phyloP scores from a whole-genome alignment of 2,797 vertebrate species.

The Thunnus albacares region DNA sequence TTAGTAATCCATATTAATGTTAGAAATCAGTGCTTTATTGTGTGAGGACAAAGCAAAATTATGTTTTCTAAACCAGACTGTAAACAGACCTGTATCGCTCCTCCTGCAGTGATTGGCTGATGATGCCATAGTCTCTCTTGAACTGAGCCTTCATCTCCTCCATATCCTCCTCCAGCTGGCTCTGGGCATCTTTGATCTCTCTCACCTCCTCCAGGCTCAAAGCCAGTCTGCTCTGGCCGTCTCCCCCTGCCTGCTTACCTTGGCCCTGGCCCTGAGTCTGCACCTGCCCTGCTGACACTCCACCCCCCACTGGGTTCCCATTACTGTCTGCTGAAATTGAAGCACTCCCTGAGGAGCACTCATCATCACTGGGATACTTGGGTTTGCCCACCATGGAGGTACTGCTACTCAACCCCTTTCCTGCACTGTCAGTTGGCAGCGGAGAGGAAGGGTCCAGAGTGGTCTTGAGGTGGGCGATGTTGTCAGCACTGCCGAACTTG shows the following conservation, averaged over 20 bases:
- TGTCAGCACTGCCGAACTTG: conserved; percentile 98
- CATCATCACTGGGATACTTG: conserved; percentile 94
- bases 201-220: conserved; percentile 89
- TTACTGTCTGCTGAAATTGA: conserved; percentile 95
- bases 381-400: conserved; percentile 91
- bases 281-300: conserved; percentile 55
- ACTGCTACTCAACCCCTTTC: conserved; percentile 90
- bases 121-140: conserved; percentile 90
- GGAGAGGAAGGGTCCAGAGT: conserved; percentile 86
- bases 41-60: neutral
- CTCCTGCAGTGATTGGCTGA: conserved; percentile 93
- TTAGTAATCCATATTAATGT: neutral
- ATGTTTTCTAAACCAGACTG: neutral
- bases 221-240: conserved; percentile 82
- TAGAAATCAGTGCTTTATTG: neutral
- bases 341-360: conserved; percentile 92
- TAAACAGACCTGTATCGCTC: conserved; percentile 92
- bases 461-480: conserved; percentile 94
- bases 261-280: conserved; percentile 83
- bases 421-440: conserved; percentile 84
- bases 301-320: conserved; percentile 83
- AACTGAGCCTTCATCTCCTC: conserved; percentile 91
- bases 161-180: conserved; percentile 91
- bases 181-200: conserved; percentile 91
- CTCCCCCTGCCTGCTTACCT: conserved; percentile 69